Conservation (phyloP, 1,140 invertebrate species). For the Camponotus vicinus region DNA sequence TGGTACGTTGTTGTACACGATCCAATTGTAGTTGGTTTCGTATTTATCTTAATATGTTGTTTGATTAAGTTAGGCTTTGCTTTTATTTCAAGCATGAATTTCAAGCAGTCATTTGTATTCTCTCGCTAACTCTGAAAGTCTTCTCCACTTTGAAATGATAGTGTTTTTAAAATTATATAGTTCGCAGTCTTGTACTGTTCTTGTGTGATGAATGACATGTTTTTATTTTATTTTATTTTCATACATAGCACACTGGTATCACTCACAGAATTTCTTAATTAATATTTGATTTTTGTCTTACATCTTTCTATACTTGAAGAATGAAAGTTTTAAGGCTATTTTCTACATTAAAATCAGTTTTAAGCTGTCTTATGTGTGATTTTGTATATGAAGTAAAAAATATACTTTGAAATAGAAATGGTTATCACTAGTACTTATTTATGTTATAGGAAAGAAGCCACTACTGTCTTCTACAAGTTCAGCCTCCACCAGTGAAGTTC, state of each 20-base stretch:
- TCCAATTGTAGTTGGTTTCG: no score
- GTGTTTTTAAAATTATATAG: neutral
- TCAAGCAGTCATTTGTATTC: neutral
- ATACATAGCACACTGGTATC: neutral
- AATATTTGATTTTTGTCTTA: neutral
- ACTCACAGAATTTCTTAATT: neutral
- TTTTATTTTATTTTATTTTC: slow-evolving; percentile 7
- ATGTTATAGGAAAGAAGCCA: neutral
- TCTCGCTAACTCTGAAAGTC: neutral
- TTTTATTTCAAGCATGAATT: neutral
- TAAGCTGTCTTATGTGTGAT: neutral
- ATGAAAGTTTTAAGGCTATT: neutral
- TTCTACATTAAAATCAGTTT: slow-evolving; percentile 1
- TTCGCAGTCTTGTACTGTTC: neutral
- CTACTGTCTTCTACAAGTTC: neutral
- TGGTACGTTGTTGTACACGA: no score
- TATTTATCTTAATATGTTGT: no score
- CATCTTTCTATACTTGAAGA: neutral
- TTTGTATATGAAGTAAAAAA: neutral
- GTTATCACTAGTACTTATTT: neutral
- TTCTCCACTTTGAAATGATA: neutral
- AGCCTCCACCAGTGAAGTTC: neutral
- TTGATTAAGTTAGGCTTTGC: neutral
- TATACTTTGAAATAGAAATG: neutral
- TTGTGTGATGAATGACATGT: slow-evolving; percentile 15